Evolutionary conservation across 2,888 invertebrate species (phyloP).

Genomic region (Drosophila mercatorum): DNA sequence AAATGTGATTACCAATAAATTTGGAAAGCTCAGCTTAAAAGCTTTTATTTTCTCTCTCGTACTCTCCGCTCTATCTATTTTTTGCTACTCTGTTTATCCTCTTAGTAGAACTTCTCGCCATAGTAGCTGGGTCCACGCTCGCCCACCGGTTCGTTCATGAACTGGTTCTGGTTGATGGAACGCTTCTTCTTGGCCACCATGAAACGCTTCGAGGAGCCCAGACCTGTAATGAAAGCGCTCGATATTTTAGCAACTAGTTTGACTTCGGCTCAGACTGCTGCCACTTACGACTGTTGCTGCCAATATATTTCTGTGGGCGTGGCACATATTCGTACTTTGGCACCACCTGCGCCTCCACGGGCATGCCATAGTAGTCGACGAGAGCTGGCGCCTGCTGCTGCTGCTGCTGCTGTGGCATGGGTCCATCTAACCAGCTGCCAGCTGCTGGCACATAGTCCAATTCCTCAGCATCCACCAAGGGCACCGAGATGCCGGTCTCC

Average conservation of each 20-base stretch:
- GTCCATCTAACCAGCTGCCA: slow-evolving; percentile 80
- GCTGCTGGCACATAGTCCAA: slow-evolving; percentile 68
- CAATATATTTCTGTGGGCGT: slow-evolving; percentile 80
- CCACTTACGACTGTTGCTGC: slow-evolving; percentile 79
- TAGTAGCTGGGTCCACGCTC: slow-evolving; percentile 78
- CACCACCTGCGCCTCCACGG: slow-evolving; percentile 81
- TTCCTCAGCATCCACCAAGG: slow-evolving; percentile 68
- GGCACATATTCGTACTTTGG: slow-evolving; percentile 82
- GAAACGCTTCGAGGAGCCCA: slow-evolving; percentile 80
- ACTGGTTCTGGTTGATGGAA: slow-evolving; percentile 78
- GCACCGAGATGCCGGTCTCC: slow-evolving; percentile 56
- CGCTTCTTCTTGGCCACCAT: slow-evolving; percentile 85
- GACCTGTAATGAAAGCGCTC: slow-evolving; percentile 54
- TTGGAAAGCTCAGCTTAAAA: slow-evolving; percentile 46
- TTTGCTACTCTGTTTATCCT: background rate
- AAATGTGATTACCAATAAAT: slow-evolving; percentile 44
- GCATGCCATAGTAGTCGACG: slow-evolving; percentile 82
- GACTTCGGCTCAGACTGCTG: slow-evolving; percentile 30
- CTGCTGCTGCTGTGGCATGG: slow-evolving; percentile 16
- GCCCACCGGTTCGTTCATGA: slow-evolving; percentile 72
- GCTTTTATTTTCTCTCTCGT: slow-evolving; percentile 35
- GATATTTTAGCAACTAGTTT: background rate
- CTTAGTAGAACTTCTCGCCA: slow-evolving; percentile 81
- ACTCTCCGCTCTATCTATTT: slow-evolving; percentile 10
- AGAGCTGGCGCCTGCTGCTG: slow-evolving; percentile 63